Evolutionary conservation across 2,797 vertebrate species (phyloP).

Genomic region (Lerista edwardsae): DNA sequence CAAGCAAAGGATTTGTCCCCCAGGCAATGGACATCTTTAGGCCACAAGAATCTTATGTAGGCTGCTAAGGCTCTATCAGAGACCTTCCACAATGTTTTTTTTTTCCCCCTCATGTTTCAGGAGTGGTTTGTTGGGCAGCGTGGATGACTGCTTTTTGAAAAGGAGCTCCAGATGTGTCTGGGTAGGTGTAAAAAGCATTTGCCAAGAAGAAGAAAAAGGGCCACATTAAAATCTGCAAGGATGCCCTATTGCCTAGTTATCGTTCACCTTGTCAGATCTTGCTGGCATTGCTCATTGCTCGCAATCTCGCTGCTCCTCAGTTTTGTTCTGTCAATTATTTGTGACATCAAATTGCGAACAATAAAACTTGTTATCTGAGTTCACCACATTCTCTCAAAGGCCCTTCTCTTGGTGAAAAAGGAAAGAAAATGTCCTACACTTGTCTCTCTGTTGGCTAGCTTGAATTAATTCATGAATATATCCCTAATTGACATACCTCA

Average conservation of each 20-base stretch:
- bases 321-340: not conserved
- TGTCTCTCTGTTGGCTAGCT: not conserved
- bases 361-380: not conserved
- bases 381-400: not conserved
- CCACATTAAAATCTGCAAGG: not conserved
- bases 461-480: not conserved
- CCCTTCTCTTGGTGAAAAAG: not conserved
- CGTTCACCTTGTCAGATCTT: conserved; percentile 1
- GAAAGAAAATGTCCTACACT: not conserved
- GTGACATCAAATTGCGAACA: not conserved
- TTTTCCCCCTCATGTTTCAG: too few relatives aligned
- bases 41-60: too few relatives aligned
- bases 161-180: too few relatives aligned
- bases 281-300: not conserved
- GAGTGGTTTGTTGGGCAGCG: too few relatives aligned
- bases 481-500: not conserved
- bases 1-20: too few relatives aligned
- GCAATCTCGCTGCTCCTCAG: conserved; percentile 8
- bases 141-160: too few relatives aligned
- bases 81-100: too few relatives aligned
- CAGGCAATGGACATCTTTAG: too few relatives aligned
- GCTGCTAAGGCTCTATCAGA: too few relatives aligned
- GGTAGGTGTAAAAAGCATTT: not conserved
- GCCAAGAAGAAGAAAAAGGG: not conserved
- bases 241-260: not conserved